Percentiles rank a stretch among this genome's conserved stretches.
phyloP scores from a whole-genome alignment of 2,888 invertebrate genomes.

The Xylota segnis region DNA sequence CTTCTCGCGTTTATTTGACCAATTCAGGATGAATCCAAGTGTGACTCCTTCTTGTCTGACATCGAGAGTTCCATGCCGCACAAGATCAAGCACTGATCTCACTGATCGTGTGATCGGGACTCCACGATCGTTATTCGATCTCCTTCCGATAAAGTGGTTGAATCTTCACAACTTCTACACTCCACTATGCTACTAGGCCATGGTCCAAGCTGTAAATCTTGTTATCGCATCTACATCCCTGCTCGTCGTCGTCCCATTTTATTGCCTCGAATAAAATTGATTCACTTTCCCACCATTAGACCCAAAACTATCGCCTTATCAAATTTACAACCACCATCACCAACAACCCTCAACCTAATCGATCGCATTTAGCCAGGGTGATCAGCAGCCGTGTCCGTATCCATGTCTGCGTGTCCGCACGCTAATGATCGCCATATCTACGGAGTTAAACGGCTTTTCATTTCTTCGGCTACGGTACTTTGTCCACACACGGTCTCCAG shows the following conservation, averaged over 20 bases:
- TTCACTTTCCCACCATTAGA: conserved; percentile 7
- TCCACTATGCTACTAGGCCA: too few relatives aligned
- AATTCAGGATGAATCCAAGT: too few relatives aligned
- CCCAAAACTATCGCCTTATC: conserved; percentile 23
- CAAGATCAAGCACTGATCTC: too few relatives aligned
- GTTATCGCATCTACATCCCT: too few relatives aligned
- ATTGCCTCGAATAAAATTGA: conserved; percentile 5
- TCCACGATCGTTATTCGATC: too few relatives aligned
- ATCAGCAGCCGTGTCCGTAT: conserved; percentile 65
- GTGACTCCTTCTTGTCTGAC: too few relatives aligned
- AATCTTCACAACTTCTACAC: too few relatives aligned
- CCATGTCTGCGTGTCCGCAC: conserved; percentile 69
- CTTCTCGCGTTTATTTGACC: too few relatives aligned
- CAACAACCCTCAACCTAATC: conserved; percentile 60
- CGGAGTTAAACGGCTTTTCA: conserved; percentile 66
- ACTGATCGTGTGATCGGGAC: too few relatives aligned
- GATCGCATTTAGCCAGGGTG: conserved; percentile 57
- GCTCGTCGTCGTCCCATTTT: conserved; percentile 8
- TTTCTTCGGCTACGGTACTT: conserved; percentile 68
- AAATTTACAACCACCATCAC: conserved; percentile 32
- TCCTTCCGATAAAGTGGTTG: too few relatives aligned
- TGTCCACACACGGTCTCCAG: conserved; percentile 33
- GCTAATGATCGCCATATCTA: conserved; percentile 69
- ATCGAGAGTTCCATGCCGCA: too few relatives aligned
- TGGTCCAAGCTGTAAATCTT: too few relatives aligned